phyloP scores from a whole-genome alignment of 2,888 invertebrate species.

The Oxyscelio sp. region DNA sequence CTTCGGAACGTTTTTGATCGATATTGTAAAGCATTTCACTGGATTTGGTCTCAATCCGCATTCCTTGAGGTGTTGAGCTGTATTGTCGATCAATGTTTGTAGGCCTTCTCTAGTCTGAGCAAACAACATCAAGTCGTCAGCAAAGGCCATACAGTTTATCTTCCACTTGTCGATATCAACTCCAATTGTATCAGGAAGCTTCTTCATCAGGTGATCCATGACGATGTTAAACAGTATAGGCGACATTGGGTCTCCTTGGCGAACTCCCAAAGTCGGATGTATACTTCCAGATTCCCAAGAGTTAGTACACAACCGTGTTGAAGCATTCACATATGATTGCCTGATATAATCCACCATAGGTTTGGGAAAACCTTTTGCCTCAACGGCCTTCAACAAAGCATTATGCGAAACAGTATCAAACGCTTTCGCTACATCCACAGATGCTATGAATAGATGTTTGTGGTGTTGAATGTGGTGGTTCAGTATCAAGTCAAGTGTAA shows the following conservation, averaged over 20 bases:
- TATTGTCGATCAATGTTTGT: slow-evolving; percentile 66
- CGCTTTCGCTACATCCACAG: slow-evolving; percentile 75
- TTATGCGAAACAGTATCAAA: slow-evolving; percentile 74
- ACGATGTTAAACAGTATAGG: slow-evolving; percentile 19
- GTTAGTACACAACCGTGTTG: background rate
- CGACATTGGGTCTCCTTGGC: slow-evolving; percentile 41
- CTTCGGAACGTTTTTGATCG: background rate
- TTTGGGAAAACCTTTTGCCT: background rate
- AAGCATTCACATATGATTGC: background rate
- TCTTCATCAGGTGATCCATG: slow-evolving; percentile 8
- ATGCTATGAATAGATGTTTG: slow-evolving; percentile 42
- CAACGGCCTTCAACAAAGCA: background rate
- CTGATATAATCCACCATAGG: background rate
- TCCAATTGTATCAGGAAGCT: background rate
- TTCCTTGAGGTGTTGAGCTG: slow-evolving; percentile 20
- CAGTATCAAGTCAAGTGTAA: slow-evolving; percentile 33
- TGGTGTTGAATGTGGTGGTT: background rate
- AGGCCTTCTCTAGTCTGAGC: slow-evolving; percentile 73
- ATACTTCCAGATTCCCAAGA: background rate
- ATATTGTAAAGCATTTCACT: slow-evolving; percentile 73
- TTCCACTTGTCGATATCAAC: background rate
- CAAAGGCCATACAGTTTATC: slow-evolving; percentile 61
- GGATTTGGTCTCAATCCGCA: slow-evolving; percentile 77
- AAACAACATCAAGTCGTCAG: no score
- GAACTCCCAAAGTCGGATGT: slow-evolving; percentile 39